Base-by-base conservation (phyloP, 2,797 vertebrate genomes). In the Pteronotus mesoamericanus region DNA sequence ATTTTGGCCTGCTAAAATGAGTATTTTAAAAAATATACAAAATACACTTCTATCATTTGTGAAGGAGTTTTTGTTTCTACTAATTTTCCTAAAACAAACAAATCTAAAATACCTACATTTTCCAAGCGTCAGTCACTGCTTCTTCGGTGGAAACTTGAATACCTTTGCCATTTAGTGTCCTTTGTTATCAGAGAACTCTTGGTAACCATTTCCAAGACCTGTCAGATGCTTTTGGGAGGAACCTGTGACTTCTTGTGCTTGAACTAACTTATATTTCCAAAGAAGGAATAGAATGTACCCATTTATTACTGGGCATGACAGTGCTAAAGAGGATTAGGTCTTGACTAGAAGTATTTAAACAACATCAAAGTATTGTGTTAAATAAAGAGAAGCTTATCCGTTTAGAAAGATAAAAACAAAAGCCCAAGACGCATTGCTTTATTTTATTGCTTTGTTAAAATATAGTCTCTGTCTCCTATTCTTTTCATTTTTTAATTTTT, bases 381-480 rank as follows among this genome's bases (percentile, higher is more conserved):
- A 83, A 72, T 66, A 86, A 92, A 86, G 32, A 92, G 9, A 87
- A 91, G 6, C 21, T 90, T 55, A 90, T 59, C 34, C 61, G 29
- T 57, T 95, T 82, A 77, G 44, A 59, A 68, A 87, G 78, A 78
- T 61, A 53, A 64, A 96, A 71, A 34, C 29, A 77, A 93, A 96
- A 94, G 69, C 26, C 16, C 22, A 59, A 22, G 9, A 32, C 48
- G 7, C 12, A 46, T 86, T 66, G n/a, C 19, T 88, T 92, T 18
- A 83, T 55, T 96, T 87, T 86, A 72, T 77, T 71, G n/a, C 15
- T 87, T 55, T 34, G n/a, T 57, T 87, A 66, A 95, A 94, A 78
- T 90, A 64, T 9, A 2, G 3, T 64, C 59, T 88, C 10, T 80
- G 19, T 64, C 7, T 96, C 29, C 61, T 53, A 48, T n/a, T 92